Evolutionary conservation across 2,113 vertebrate genomes (phyloP).

Genomic region (Myotis lucifugus): DNA sequence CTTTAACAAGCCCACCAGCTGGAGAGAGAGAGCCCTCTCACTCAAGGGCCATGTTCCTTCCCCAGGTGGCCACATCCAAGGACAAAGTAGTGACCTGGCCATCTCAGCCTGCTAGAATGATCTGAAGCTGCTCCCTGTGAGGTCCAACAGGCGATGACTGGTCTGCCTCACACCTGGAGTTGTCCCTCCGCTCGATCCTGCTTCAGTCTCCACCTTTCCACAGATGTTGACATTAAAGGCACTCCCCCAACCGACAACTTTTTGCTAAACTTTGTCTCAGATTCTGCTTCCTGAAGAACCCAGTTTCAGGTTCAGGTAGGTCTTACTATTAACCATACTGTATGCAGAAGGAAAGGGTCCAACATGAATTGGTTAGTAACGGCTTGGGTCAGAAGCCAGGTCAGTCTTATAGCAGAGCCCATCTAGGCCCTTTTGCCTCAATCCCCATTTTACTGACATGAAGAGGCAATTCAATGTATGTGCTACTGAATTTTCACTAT

Average conservation of each 20-base stretch:
- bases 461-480: neutral
- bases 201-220: neutral
- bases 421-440: accelerated
- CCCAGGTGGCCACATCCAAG: neutral
- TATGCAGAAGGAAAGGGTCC: neutral
- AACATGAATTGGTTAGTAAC: neutral
- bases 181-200: neutral
- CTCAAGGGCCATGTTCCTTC: neutral
- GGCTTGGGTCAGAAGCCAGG: neutral
- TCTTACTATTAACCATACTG: neutral
- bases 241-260: neutral
- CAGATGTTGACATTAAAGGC: neutral
- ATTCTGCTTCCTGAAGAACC: neutral
- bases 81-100: neutral
- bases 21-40: neutral
- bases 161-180: neutral
- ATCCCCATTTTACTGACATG: neutral
- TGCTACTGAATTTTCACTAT: neutral
- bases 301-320: neutral
- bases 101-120: neutral
- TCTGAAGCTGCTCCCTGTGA: neutral
- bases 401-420: neutral
- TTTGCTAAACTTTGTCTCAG: neutral
- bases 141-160: accelerated
- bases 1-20: neutral